Evolutionary conservation across 2,797 vertebrate genomes (phyloP), one percentile per base, ranked within the genome.

Genomic region (Neosilurus mollespiculum): DNA sequence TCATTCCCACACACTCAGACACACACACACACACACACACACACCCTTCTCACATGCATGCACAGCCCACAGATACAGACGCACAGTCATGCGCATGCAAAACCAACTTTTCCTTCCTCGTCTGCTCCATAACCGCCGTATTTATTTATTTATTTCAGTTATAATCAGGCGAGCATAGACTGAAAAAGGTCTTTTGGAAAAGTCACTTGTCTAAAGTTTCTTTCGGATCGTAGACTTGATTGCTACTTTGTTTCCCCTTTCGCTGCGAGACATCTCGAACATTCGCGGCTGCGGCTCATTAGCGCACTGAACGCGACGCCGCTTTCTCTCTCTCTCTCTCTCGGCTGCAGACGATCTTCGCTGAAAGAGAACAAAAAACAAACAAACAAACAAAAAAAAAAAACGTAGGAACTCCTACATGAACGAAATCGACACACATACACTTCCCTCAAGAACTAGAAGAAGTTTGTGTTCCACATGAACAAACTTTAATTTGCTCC

Each of bases 1-100:
- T 87, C 87, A 87, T 88, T 86, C 88, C 85, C 88, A 84, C 88
- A 84, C 87, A 87, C 87, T 79, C 85, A 65, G 66, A 84, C 61
- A 22, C 92, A 94, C 90, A 93, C 93, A 92, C 86, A 94, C 90
- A 93, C 93, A 92, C 86, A n/a, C 88, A 81, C 89, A 87, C 84
- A 87, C 82, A 80, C 84, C 69, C 77, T 84, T 62, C 84, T 80
- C 86, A 79, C 89, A 88, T 22, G 54, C 86, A 86, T 61, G 54
- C 86, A 88, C 79, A 82, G 81, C 71, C 70, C 71, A 82, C 81
- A 82, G 67, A 72, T 86, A 70, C 69, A 81, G 58, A 75, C 81
- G 26, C 81, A 75, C 81, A 87, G 86, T 84, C 84, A 86, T 86
- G 78, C n/a, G 43, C 87, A 83, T 34, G 43, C 86, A 86, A 59